A percentile compares a stretch with the other conserved stretches of the same genome.
Evolutionary conservation across 2,113 vertebrate genomes (phyloP).

Genomic region (Zosterops pallidus): DNA sequence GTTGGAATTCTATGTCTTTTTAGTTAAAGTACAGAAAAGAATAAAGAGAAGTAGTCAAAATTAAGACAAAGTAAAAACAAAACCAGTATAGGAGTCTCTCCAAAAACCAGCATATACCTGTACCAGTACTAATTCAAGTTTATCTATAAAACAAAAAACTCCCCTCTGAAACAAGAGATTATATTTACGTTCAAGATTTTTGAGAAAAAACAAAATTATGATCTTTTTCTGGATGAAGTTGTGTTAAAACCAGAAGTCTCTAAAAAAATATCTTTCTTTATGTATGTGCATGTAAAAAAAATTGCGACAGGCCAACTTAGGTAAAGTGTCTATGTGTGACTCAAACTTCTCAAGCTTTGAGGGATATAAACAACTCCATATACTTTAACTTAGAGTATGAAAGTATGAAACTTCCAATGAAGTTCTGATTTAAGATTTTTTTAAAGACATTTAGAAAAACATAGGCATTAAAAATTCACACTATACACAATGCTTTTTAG

Average conservation of each 20-base stretch:
- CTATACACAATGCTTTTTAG: background rate
- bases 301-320: fast-evolving
- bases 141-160: background rate
- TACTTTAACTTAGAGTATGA: background rate
- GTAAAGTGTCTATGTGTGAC: background rate
- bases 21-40: background rate
- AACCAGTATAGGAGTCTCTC: fast-evolving
- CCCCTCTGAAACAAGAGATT: background rate
- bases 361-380: background rate
- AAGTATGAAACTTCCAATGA: background rate
- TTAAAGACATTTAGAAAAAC: background rate
- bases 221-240: background rate
- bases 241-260: background rate
- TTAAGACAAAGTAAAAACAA: background rate
- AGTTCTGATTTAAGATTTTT: background rate
- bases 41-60: background rate
- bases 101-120: background rate
- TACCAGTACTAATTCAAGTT: background rate
- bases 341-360: background rate
- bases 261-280: background rate
- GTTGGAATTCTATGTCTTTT: background rate
- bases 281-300: background rate
- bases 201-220: background rate
- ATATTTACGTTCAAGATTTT: background rate
- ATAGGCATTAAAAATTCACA: background rate